Evolutionary conservation across 2,113 vertebrate species (phyloP), one percentile per base, ranked within the genome.

Genomic region (Corythornis vintsioides): DNA sequence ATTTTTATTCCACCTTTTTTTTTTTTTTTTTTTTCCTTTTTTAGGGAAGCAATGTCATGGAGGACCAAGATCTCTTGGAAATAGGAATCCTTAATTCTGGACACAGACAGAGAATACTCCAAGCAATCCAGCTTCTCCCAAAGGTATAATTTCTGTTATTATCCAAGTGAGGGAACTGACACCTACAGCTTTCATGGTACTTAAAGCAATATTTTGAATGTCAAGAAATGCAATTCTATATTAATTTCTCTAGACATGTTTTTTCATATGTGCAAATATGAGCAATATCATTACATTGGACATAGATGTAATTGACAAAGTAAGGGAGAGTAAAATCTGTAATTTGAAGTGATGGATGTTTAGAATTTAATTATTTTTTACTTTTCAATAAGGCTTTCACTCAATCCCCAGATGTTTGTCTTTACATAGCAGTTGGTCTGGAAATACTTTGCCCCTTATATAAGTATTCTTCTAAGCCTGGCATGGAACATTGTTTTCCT

Each of bases 21-120:
- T 83, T 77, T 77, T 77, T 95, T 87, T 83, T 77, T 77, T 56
- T 35, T 35, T 35, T 35, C 35, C 35, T 8, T 57, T 96, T 97
- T 94, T 97, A 99, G 99, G 99, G 99, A 97, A 99, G 99, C 94
- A 99, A 99, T 64, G 99, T 99, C 89, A 99, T 99, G 98, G 99
- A 99, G 90, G 99, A 99, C 97, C 99, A 99, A 95, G 99, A 99
- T 97, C 97, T 99, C 96, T 96, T 99, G 97, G 99, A 99, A 98
- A 99, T 99, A 76, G 99, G 99, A 90, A 99, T 99, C 93, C 98
- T 99, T 94, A 99, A 99, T 97, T 99, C 99, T 65, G 98, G 98
- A 77, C 99, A 99, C 97, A 98, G 99, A 96, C 99, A 99, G 91
- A 98, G 99, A 95, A 98, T 99, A 96, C 98, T 99, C n/a, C 99